These are phyloP conservation scores for Diadema setosum DNA, from an alignment of 35 echinoderm and acorn worm genomes.

Conservation along the genomic window DNA sequence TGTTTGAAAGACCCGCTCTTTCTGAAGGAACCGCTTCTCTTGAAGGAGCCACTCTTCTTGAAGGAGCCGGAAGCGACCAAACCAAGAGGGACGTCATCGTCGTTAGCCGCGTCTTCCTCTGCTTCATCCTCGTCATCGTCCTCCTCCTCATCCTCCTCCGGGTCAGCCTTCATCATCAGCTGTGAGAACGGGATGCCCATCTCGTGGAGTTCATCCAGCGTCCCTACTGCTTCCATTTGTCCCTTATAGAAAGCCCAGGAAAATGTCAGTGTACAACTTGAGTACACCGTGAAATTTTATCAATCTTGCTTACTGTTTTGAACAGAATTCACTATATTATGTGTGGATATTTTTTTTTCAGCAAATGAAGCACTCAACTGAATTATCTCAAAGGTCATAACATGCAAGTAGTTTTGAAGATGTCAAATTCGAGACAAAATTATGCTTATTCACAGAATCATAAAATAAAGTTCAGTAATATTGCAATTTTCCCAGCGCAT, in stretches of 20 bases:
- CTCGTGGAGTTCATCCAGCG: slow-evolving; percentile 43
- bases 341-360: no score
- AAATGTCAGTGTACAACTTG: neutral
- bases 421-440: no score
- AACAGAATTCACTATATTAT: no score
- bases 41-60: neutral
- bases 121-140: slow-evolving; percentile 44
- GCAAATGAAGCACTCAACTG: no score
- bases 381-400: no score
- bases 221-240: slow-evolving; percentile 56
- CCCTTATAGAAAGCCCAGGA: slow-evolving; percentile 32
- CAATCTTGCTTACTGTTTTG: no score
- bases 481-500: no score
- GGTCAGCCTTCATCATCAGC: slow-evolving; percentile 38
- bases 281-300: no score
- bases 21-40: slow-evolving; percentile 42
- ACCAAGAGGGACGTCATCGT: neutral
- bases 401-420: no score
- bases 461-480: no score
- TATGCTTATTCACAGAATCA: no score
- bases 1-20: no score
- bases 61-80: neutral
- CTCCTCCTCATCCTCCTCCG: slow-evolving; percentile 39
- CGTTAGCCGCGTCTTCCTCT: slow-evolving; percentile 25
- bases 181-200: slow-evolving; percentile 68